Conservation (phyloP, 64 coral and sea anemone species). For the Actinia tenebrosa region DNA sequence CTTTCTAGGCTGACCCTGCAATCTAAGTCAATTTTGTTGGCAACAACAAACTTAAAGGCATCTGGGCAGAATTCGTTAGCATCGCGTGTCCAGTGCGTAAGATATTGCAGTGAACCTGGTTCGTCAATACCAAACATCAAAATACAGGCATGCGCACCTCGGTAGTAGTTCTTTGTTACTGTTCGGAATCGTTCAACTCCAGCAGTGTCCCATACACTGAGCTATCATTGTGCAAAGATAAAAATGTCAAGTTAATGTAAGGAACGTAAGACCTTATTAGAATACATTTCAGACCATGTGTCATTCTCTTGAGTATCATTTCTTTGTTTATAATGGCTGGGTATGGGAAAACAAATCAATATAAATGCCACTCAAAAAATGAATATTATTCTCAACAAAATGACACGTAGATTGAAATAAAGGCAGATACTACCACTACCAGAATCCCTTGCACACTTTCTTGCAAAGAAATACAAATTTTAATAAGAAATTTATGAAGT, state of each 20-base stretch:
- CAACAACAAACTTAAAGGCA: conserved; percentile 68
- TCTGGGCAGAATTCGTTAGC: conserved; percentile 55
- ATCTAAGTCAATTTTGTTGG: conserved; percentile 79
- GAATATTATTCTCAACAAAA: too few relatives aligned
- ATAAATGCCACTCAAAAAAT: too few relatives aligned
- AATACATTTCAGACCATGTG: too few relatives aligned
- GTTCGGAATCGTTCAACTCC: conserved; percentile 81
- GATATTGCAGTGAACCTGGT: conserved; percentile 44
- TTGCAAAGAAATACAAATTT: too few relatives aligned
- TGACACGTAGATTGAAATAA: too few relatives aligned
- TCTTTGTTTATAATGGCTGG: too few relatives aligned
- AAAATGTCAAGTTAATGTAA: neutral
- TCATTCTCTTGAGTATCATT: too few relatives aligned
- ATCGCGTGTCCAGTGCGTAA: conserved; percentile 74
- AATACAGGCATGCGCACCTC: conserved; percentile 60
- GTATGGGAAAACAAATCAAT: too few relatives aligned
- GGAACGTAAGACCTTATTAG: neutral
- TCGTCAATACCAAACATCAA: conserved; percentile 80
- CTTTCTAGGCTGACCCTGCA: conserved; percentile 31
- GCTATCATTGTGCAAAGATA: conserved; percentile 33
- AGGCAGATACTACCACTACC: too few relatives aligned
- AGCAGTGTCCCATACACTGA: conserved; percentile 86
- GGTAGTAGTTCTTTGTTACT: conserved; percentile 82
- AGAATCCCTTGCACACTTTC: too few relatives aligned
- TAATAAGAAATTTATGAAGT: too few relatives aligned